A percentile compares a stretch with the other conserved stretches of the same genome.
These are phyloP conservation scores for Hapalemur alaotrensis DNA, from an alignment of 2,797 vertebrate species.

Conservation along the genomic window DNA sequence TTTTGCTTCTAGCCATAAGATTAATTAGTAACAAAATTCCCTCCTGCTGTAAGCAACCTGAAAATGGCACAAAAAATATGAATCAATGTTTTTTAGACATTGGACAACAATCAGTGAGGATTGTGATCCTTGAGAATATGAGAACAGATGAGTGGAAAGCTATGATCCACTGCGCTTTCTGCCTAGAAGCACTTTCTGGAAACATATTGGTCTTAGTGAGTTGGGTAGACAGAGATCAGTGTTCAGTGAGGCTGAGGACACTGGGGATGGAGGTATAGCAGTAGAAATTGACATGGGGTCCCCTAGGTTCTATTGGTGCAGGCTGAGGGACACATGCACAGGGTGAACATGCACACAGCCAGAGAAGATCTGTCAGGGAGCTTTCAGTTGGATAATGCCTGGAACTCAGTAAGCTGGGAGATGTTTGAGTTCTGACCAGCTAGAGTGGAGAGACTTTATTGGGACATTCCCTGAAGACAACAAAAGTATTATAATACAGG, in stretches of 20 bases:
- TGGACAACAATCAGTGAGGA: not conserved
- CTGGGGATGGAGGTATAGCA: too few species aligned
- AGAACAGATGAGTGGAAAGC: not conserved
- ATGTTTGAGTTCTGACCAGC: not conserved
- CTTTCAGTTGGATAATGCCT: not conserved
- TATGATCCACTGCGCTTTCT: not conserved
- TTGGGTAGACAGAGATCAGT: not conserved
- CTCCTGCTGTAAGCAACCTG: not conserved
- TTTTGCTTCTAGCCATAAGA: slow-evolving; percentile 31
- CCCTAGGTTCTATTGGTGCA: not conserved
- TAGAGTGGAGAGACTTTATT: not conserved
- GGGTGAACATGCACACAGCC: too few species aligned
- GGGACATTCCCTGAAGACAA: not conserved
- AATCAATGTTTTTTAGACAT: not conserved
- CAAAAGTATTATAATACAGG: not conserved
- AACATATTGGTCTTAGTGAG: not conserved
- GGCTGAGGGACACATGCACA: rapidly evolving
- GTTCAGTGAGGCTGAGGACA: not conserved
- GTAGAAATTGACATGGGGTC: not conserved
- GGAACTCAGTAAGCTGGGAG: not conserved
- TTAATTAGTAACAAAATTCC: slow-evolving; percentile 6
- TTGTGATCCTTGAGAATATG: not conserved
- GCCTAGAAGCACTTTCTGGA: not conserved
- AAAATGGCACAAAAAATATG: not conserved
- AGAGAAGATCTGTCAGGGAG: not conserved